A percentile compares a stretch with the other conserved stretches of the same genome.
phyloP scores from a whole-genome alignment of 2,113 vertebrate species.

The Otus sunia region DNA sequence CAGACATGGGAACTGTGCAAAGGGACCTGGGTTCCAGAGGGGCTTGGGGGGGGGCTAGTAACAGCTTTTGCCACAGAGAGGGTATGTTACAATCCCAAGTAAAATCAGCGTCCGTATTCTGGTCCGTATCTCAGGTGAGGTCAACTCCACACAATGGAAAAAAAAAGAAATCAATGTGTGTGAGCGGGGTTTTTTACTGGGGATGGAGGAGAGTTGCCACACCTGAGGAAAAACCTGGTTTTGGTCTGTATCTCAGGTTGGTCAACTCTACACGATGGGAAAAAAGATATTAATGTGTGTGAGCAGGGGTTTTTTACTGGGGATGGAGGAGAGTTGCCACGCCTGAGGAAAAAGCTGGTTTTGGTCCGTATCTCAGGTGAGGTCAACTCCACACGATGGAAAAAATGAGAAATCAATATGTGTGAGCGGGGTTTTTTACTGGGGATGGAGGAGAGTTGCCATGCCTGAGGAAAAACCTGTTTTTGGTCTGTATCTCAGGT shows the following conservation, averaged over 20 bases:
- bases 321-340: background rate
- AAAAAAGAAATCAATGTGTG: background rate
- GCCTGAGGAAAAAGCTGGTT: background rate
- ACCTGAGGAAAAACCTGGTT: background rate
- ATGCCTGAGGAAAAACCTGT: too few species aligned
- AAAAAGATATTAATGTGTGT: background rate
- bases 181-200: rapidly evolving
- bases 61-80: background rate
- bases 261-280: rapidly evolving
- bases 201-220: background rate
- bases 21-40: background rate
- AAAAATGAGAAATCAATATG: background rate
- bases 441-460: background rate
- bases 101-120: background rate
- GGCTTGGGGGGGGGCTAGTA: background rate
- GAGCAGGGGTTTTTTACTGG: rapidly evolving
- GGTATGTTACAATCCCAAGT: background rate
- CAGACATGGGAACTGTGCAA: background rate
- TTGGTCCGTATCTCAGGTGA: background rate
- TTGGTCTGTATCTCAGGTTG: background rate
- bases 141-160: background rate
- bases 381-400: rapidly evolving
- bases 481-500: background rate
- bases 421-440: rapidly evolving
- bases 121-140: background rate